These are phyloP conservation scores for Thera obeliscata DNA, from an alignment of 2,888 invertebrate species.

Conservation along the genomic window DNA sequence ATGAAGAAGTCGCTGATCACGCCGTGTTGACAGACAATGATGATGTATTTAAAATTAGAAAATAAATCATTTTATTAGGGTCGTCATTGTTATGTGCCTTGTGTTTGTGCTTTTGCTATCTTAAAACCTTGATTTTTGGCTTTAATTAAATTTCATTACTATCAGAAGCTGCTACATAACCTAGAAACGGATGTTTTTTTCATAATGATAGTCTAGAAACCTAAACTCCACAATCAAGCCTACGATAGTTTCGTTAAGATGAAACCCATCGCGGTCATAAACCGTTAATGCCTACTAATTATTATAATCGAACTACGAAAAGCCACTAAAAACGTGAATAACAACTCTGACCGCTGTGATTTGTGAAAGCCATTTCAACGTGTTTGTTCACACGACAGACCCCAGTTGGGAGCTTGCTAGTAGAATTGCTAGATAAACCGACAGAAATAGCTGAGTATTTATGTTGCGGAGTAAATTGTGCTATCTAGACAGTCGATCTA, in stretches of 20 bases:
- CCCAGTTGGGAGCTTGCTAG: conserved; percentile 42
- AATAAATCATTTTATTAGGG: no score
- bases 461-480: conserved; percentile 52
- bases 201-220: no score
- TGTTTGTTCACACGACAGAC: conserved; percentile 42
- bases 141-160: no score
- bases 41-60: no score
- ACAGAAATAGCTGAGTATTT: conserved; percentile 61
- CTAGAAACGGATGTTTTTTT: no score
- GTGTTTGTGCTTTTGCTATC: no score
- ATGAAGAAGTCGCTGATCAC: not conserved
- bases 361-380: conserved; percentile 46
- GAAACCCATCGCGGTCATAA: conserved; percentile 53
- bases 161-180: no score
- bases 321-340: conserved; percentile 51
- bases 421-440: conserved; percentile 56
- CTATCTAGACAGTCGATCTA: conserved; percentile 68
- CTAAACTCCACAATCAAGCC: not conserved
- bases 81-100: no score
- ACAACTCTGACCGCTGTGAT: conserved; percentile 45
- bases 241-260: conserved; percentile 46
- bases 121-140: no score
- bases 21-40: no score
- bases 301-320: conserved; percentile 54
- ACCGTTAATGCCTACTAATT: conserved; percentile 57